These are phyloP conservation scores for Menura novaehollandiae DNA, from an alignment of 2,113 vertebrate species.

Conservation along the genomic window DNA sequence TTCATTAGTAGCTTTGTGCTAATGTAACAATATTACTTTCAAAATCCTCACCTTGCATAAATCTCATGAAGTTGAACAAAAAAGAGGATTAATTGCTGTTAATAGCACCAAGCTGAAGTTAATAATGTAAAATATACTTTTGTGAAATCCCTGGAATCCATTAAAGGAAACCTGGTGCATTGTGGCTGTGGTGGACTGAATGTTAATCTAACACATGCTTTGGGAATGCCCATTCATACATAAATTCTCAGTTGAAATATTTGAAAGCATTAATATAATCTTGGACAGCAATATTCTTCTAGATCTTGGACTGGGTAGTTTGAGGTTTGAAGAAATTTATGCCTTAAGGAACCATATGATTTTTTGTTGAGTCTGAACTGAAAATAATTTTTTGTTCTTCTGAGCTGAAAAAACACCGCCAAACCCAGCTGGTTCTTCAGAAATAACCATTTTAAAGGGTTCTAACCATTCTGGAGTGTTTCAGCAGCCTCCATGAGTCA, in stretches of 20 bases:
- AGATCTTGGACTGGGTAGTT: neutral
- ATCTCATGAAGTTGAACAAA: neutral
- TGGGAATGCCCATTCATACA: neutral
- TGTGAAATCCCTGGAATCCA: neutral
- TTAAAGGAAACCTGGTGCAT: neutral
- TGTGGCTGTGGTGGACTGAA: neutral
- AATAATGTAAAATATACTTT: neutral
- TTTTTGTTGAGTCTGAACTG: neutral
- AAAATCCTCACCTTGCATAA: neutral
- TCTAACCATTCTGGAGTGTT: neutral
- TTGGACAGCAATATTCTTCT: neutral
- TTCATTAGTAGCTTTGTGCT: neutral
- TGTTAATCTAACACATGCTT: slow-evolving; percentile 15
- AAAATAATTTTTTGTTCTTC: neutral
- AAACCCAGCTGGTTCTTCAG: neutral
- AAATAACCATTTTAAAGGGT: neutral
- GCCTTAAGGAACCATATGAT: neutral
- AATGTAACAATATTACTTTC: neutral
- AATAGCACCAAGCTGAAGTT: neutral
- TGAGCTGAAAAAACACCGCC: neutral
- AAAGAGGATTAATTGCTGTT: neutral
- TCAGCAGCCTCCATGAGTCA: neutral
- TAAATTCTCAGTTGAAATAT: slow-evolving; percentile 6
- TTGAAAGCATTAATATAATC: neutral
- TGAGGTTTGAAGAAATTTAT: neutral